Percentiles rank a stretch among this genome's conserved stretches.
These are phyloP conservation scores for Elysia chlorotica DNA, from an alignment of 1,140 invertebrate species.

Conservation along the genomic window DNA sequence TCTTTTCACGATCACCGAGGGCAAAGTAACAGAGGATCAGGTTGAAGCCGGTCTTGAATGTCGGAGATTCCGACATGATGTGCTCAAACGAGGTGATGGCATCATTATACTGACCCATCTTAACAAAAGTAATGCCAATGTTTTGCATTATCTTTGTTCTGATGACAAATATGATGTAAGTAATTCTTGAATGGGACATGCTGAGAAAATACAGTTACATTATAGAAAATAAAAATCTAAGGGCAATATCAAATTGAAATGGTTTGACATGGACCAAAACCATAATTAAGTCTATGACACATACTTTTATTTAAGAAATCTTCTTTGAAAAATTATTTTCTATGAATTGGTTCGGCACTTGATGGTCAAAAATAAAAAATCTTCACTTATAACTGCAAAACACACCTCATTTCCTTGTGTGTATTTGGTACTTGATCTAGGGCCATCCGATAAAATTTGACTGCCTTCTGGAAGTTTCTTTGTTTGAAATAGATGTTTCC, in stretches of 20 bases:
- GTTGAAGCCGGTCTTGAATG: constrained; percentile 88
- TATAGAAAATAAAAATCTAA: no score
- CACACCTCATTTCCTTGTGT: constrained; percentile 85
- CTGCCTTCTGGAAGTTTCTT: constrained; percentile 91
- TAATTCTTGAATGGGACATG: no score
- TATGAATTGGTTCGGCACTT: no score
- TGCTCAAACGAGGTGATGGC: constrained; percentile 96
- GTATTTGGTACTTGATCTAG: constrained; percentile 91
- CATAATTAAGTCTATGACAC: no score
- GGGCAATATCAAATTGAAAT: no score
- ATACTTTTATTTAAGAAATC: no score
- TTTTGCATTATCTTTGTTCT: constrained; percentile 98
- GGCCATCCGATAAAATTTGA: constrained; percentile 98
- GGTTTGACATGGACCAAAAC: no score
- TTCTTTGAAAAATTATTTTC: no score
- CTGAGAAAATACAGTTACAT: no score
- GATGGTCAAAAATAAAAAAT: no score
- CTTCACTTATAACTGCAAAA: no score
- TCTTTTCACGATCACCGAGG: constrained; percentile 90
- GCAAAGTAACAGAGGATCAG: constrained; percentile 92
- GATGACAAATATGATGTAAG: constrained; percentile 39
- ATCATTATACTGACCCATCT: constrained; percentile 94
- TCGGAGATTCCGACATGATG: constrained; percentile 93
- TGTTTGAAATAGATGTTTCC: constrained; percentile 97
- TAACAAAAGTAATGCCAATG: constrained; percentile 93